Evolutionary conservation across 2,888 invertebrate species (phyloP).

Genomic region (Cephus rjabovi): DNA sequence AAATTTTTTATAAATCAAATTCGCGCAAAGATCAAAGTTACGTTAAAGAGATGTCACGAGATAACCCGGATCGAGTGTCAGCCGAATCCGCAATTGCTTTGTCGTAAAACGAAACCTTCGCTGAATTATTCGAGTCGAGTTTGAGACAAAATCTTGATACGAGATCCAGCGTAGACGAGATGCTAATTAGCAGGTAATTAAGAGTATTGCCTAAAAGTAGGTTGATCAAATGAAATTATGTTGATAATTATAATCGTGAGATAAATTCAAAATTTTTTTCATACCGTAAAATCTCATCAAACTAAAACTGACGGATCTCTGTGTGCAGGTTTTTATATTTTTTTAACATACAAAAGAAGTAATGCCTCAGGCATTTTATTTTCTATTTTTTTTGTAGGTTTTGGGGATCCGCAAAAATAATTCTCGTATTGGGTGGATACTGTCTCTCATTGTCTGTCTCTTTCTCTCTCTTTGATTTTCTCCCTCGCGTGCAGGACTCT

Average conservation of each 20-base stretch:
- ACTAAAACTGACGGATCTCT: background rate
- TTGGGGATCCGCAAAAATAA: background rate
- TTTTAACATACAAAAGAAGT: background rate
- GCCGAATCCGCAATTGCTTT: background rate
- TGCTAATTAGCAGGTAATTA: background rate
- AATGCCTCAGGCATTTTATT: background rate
- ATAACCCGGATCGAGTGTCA: background rate
- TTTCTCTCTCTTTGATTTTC: background rate
- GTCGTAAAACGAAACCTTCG: background rate
- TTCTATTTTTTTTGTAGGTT: background rate
- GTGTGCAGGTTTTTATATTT: background rate
- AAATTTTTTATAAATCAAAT: background rate
- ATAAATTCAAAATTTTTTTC: background rate
- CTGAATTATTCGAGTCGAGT: background rate
- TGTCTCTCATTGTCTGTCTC: background rate
- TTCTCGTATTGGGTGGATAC: background rate
- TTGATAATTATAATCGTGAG: background rate
- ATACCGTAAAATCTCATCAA: no score
- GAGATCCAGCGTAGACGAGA: background rate
- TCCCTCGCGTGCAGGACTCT: no score
- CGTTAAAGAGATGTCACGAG: background rate
- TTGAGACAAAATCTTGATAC: background rate
- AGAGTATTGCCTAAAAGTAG: background rate
- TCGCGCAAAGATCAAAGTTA: background rate
- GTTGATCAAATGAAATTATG: background rate